Conservation (phyloP, 2,113 vertebrate genomes). For the Erinaceus europaeus region DNA sequence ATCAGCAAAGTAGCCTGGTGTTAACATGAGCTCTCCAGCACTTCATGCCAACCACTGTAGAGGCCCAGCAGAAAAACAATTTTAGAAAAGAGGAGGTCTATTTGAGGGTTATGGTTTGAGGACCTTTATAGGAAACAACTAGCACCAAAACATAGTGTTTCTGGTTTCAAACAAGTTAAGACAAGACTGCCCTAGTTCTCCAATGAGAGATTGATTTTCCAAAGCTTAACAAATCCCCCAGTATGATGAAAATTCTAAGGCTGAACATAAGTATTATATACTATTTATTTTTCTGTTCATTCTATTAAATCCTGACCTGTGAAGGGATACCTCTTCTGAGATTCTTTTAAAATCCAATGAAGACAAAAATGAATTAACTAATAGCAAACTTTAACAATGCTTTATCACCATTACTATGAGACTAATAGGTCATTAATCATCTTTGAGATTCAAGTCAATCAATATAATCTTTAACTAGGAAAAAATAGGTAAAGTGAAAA, state of each 20-base stretch:
- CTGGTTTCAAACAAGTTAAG: slow-evolving; percentile 52
- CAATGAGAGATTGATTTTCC: slow-evolving; percentile 40
- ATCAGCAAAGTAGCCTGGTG: slow-evolving; percentile 44
- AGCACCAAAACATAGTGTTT: slow-evolving; percentile 13
- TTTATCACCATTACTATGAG: neutral
- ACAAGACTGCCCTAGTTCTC: slow-evolving; percentile 28
- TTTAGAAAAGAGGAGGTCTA: neutral
- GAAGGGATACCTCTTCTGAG: slow-evolving; percentile 5
- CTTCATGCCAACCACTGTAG: slow-evolving; percentile 33
- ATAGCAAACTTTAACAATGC: neutral
- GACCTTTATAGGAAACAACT: slow-evolving; percentile 39
- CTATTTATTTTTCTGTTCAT: slow-evolving; percentile 6
- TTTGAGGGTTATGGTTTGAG: slow-evolving; percentile 44
- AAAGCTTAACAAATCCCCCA: slow-evolving; percentile 9
- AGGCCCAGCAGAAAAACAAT: slow-evolving; percentile 26
- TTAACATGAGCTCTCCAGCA: slow-evolving; percentile 35
- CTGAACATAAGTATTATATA: neutral
- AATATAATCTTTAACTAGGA: slow-evolving; percentile 16
- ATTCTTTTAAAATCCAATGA: neutral
- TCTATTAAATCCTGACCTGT: slow-evolving; percentile 25
- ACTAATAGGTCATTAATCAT: neutral
- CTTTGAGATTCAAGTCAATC: slow-evolving; percentile 12
- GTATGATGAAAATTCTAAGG: neutral
- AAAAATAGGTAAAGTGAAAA: slow-evolving; percentile 4
- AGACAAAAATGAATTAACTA: neutral